Base-by-base conservation (phyloP, 1,140 invertebrate species). In the Anastrepha ludens region DNA sequence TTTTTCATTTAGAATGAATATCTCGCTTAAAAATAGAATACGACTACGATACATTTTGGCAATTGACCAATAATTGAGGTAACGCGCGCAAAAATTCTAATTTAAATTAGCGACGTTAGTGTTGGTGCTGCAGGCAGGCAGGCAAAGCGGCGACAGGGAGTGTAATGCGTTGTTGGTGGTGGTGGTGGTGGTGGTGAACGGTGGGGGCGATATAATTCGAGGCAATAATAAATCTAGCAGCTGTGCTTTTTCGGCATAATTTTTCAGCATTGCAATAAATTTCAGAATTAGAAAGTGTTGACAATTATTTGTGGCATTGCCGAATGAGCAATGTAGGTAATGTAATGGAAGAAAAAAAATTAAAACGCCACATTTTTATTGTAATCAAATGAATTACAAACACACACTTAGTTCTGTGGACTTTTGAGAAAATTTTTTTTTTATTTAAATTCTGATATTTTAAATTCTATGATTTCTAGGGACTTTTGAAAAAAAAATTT, bases 41-140 rank as follows among this genome's bases (percentile, higher is more conserved):
- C 74, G 74, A 81, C 74, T 81, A 81, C 74, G 47, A 81, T 81
- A 20, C n/a, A 81, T 81, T 81, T 81, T 81, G 86, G 86, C 86
- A 70, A 87, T 74, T 87, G 65, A 74, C 86, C 86, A 87, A 87
- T 74, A 78, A 87, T 74, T 87, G 86, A 74, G 86, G 86, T 87
- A 87, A 87, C 86, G 86, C 86, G 86, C 86, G 86, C 86, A 81
- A 81, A 81, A 81, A 81, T 81, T 81, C 74, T 81, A 81, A 81
- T 81, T 81, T 81, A 81, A 81, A 81, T 81, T 55, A 81, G 47
- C 74, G 74, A n/a, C n/a, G 74, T 20, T 81, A 20, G 74, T 29
- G 74, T 20, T 81, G 47, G 67, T 44, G 6, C 5, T 39, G 29
- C 0, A n/a, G 70, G 29, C 29, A 29, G 29, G 29, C 29, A 29